A percentile compares a stretch with the other conserved stretches of the same genome.
Conservation (phyloP, 2,113 vertebrate genomes). For the Empidonax alnorum region DNA sequence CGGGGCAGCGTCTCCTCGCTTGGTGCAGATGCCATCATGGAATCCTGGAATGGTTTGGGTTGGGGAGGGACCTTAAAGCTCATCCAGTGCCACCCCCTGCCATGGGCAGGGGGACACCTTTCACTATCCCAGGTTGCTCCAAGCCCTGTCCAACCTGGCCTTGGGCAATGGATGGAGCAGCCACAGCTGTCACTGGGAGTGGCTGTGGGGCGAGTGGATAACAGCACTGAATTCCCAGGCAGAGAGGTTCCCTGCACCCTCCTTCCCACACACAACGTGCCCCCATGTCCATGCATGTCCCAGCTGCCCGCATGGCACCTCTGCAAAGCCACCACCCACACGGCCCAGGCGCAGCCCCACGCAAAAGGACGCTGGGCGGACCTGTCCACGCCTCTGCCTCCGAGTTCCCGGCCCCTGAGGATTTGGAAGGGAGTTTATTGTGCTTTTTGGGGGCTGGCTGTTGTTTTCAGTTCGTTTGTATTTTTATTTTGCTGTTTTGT, state of each 20-base stretch:
- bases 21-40: neutral
- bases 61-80: neutral
- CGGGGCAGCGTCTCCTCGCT: accelerated
- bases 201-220: neutral
- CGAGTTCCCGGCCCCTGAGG: neutral
- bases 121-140: accelerated
- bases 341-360: accelerated
- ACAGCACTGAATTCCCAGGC: neutral
- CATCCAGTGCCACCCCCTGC: neutral
- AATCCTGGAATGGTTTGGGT: neutral
- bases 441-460: slow-evolving; percentile 42
- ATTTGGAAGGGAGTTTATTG: slow-evolving; percentile 30
- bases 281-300: neutral
- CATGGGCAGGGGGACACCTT: neutral
- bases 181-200: accelerated
- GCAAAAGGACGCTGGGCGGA: accelerated
- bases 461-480: slow-evolving; percentile 53
- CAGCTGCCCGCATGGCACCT: slow-evolving; percentile 37
- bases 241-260: neutral
- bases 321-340: neutral
- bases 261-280: neutral
- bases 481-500: slow-evolving; percentile 32
- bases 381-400: neutral
- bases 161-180: neutral
- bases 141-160: neutral